A percentile compares a stretch with the other conserved stretches of the same genome.
phyloP scores from a whole-genome alignment of 1,140 invertebrate genomes.

The Geopemphigus sp. region DNA sequence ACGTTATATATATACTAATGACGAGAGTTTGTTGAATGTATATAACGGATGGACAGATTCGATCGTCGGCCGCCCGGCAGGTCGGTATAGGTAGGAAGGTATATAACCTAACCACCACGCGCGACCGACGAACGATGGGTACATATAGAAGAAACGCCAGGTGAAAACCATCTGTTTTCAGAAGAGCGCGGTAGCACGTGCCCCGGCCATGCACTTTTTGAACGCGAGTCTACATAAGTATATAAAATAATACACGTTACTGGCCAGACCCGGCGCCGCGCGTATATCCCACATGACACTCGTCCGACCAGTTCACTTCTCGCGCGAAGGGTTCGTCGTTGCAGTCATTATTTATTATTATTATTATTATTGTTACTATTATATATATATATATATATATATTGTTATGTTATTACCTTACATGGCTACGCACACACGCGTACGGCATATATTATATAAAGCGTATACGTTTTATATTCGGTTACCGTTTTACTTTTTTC shows the following conservation, averaged over 20 bases:
- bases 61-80: no score
- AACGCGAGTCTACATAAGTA: no score
- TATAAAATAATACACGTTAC: no score
- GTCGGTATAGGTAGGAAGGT: no score
- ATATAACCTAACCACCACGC: no score
- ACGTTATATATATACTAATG: constrained; percentile 27
- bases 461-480: no score
- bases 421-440: neutral
- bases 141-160: constrained; percentile 25
- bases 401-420: no score
- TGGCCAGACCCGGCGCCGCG: constrained; percentile 1
- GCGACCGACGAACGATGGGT: no score
- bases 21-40: constrained; percentile 26
- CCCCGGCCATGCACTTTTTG: no score
- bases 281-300: constrained; percentile 48
- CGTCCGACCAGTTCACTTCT: constrained; percentile 48
- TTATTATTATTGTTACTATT: constrained; percentile 24
- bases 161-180: constrained; percentile 43
- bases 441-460: no score
- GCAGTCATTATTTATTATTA: constrained; percentile 15
- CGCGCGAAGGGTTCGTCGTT: constrained; percentile 28
- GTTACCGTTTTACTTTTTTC: constrained; percentile 6
- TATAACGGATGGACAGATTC: neutral
- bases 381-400: no score
- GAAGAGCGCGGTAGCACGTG: constrained; percentile 16